Conservation (phyloP, 2,888 invertebrate genomes). For the Carpatolechia fugitivella region DNA sequence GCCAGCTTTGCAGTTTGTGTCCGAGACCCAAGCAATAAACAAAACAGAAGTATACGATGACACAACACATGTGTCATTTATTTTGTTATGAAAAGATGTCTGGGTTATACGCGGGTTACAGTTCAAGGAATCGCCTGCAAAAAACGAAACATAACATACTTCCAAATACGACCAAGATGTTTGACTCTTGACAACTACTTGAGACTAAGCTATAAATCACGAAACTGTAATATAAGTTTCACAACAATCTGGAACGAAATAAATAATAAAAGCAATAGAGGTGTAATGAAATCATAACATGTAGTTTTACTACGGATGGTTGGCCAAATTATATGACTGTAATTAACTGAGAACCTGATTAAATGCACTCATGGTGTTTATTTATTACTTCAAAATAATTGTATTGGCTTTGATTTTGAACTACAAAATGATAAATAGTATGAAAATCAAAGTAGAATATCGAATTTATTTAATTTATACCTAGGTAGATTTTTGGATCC, state of each 20-base stretch:
- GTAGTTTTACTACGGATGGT: too few species aligned
- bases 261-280: conserved; percentile 26
- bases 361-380: too few species aligned
- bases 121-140: conserved; percentile 32
- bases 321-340: too few species aligned
- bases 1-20: conserved; percentile 24
- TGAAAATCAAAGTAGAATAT: too few species aligned
- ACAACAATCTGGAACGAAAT: conserved; percentile 30
- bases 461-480: too few species aligned
- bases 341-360: too few species aligned
- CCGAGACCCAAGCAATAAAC: conserved; percentile 21
- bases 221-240: conserved; percentile 22
- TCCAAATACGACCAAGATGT: conserved; percentile 18
- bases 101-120: conserved; percentile 14
- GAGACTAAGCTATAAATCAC: conserved; percentile 15
- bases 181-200: conserved; percentile 20
- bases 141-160: conserved; percentile 19
- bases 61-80: conserved; percentile 33
- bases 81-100: conserved; percentile 34
- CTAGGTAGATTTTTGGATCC: too few species aligned
- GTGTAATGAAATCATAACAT: conserved; percentile 34
- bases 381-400: too few species aligned
- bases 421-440: too few species aligned
- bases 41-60: conserved; percentile 32
- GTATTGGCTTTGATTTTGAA: too few species aligned